Percentiles rank a stretch among this genome's conserved stretches.
Conservation (phyloP, 2,797 vertebrate genomes). For the Amniataba percoides region DNA sequence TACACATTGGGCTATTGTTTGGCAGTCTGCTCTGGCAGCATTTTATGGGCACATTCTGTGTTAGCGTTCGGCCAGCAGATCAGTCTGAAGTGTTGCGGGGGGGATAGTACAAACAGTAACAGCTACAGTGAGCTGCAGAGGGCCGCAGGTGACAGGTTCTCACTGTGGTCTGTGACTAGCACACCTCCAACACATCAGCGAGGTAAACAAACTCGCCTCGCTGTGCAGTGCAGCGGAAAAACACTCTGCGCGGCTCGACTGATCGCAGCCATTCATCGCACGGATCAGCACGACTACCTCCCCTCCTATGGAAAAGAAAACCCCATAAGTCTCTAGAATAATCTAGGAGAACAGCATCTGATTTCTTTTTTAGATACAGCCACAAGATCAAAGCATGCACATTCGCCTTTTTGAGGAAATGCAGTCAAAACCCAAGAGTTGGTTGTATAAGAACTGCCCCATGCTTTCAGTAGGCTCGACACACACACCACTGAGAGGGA, state of each 20-base stretch:
- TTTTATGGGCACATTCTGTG: neutral
- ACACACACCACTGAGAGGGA: slow-evolving; percentile 1
- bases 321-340: neutral
- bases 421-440: neutral
- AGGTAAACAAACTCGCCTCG: slow-evolving; percentile 24
- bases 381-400: neutral
- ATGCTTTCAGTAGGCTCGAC: neutral
- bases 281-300: neutral
- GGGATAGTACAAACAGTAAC: neutral
- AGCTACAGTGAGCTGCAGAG: neutral
- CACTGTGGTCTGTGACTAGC: neutral
- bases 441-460: neutral
- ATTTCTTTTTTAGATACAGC: neutral
- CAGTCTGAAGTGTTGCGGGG: slow-evolving; percentile 1
- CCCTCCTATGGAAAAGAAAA: neutral
- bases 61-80: neutral
- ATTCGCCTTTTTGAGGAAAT: neutral
- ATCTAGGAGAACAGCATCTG: neutral
- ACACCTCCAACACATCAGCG: neutral
- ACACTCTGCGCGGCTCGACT: neutral
- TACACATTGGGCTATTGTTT: too few relatives aligned
- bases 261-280: neutral
- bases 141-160: slow-evolving; percentile 10
- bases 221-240: slow-evolving; percentile 11
- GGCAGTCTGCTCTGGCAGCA: neutral